phyloP scores from a whole-genome alignment of 2,888 invertebrate species.

The Seira ritae region DNA sequence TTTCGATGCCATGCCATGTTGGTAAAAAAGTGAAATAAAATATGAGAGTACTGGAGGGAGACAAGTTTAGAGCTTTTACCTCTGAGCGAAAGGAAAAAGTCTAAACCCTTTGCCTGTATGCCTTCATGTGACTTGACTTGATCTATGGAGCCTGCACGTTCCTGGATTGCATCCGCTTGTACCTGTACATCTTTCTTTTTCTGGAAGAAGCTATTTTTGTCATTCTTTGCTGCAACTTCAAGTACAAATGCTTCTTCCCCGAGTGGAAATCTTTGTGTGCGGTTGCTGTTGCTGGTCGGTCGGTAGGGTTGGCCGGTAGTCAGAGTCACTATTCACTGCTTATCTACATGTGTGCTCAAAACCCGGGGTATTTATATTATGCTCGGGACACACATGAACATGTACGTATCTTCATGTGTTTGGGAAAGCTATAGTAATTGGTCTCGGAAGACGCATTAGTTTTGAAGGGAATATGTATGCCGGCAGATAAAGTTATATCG shows the following conservation, averaged over 20 bases:
- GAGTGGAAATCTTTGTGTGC: conserved; percentile 12
- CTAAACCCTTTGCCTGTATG: conserved; percentile 21
- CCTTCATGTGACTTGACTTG: not conserved
- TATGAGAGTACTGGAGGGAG: too few species aligned
- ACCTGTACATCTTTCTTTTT: conserved; percentile 3
- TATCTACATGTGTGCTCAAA: not conserved
- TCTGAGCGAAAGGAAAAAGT: not conserved
- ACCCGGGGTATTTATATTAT: not conserved
- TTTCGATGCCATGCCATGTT: too few species aligned
- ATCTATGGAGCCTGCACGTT: not conserved
- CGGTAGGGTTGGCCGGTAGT: conserved; percentile 21
- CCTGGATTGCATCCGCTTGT: not conserved
- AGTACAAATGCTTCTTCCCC: not conserved
- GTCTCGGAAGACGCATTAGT: conserved; percentile 68
- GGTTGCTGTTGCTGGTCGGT: too few species aligned
- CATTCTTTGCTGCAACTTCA: not conserved
- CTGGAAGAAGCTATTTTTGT: not conserved
- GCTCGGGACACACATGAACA: conserved; percentile 11
- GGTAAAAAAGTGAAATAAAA: too few species aligned
- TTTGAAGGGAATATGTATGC: conserved; percentile 52
- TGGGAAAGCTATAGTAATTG: conserved; percentile 60
- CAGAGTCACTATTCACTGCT: not conserved
- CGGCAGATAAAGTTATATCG: conserved; percentile 33
- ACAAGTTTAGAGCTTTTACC: too few species aligned
- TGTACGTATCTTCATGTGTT: conserved; percentile 40